Base-by-base conservation (phyloP, 1,140 invertebrate species). In the Centruroides sculpturatus region DNA sequence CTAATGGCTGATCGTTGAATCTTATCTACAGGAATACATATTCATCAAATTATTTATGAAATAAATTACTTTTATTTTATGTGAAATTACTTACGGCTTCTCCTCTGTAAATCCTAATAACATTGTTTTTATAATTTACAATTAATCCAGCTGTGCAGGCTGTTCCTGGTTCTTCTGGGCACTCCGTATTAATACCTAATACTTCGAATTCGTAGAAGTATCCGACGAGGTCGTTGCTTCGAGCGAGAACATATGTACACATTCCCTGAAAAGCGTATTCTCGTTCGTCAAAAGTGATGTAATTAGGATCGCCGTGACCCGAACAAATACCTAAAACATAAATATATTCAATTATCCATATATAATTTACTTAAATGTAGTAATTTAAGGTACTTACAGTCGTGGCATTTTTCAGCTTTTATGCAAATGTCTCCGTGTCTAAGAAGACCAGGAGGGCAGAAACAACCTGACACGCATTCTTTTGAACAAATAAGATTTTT, bases 381-480 rank as follows among this genome's bases (percentile, higher is more conserved):
- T 23, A 23, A 23, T 13, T 3, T 9, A 47, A 9, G 5, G 10
- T 56, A 68, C 78, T 81, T 72, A 79, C 87, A 90, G 70, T 91
- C 85, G 59, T 82, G 77, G 67, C 87, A 91, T 49, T 83, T 81
- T 0, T 78, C 73, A 0, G 86, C 82, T 55, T 78, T 75, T 3
- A 90, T 77, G 67, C 87, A 90, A 5, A 75, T 70, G 6, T 85
- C 78, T 7, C 79, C 82, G 66, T 83, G 81, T 1, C 84, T 75
- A 0, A 89, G 81, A 36, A 79, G 78, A 52, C 86, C 86, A 49
- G 85, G 81, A 2, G 87, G 85, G 68, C 87, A 90, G 71, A 86
- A 89, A 72, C 87, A 91, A 46, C 87, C 88, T 1, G 85, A 79
- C 70, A 86, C 85, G 69, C 87, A 90, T 10, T 79, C 75, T 10